These are phyloP conservation scores for Sturnus vulgaris DNA, from an alignment of 2,113 vertebrate genomes.

Conservation along the genomic window DNA sequence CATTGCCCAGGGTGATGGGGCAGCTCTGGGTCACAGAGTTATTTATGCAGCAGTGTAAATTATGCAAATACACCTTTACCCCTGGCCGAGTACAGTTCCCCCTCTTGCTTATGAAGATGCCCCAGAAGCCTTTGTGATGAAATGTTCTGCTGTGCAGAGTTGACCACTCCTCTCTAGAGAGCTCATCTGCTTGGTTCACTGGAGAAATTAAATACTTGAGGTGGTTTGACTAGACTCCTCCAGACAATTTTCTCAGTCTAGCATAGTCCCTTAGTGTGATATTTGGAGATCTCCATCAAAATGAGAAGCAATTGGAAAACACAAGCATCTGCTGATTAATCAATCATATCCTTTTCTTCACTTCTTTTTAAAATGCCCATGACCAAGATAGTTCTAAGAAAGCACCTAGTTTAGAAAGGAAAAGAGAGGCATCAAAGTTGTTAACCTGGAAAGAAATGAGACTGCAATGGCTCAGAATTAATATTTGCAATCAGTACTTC, in stretches of 20 bases:
- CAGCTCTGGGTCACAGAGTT: neutral
- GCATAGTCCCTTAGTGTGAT: neutral
- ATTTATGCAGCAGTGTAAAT: neutral
- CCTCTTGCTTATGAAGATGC: neutral
- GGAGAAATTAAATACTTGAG: neutral
- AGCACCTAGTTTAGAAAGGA: neutral
- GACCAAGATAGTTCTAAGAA: neutral
- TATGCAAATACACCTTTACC: neutral
- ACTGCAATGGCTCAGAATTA: neutral
- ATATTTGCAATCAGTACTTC: neutral
- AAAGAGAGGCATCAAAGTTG: neutral
- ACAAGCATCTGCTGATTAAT: neutral
- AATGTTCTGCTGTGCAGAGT: neutral
- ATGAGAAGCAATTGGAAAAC: neutral
- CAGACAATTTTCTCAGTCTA: neutral
- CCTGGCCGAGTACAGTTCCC: rapidly evolving
- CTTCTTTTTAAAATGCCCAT: neutral
- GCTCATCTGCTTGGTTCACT: neutral
- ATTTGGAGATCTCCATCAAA: neutral
- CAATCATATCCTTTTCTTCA: neutral
- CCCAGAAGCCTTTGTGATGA: neutral
- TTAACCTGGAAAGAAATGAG: neutral
- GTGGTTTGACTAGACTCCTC: neutral
- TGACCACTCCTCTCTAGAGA: neutral
- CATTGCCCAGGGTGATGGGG: neutral